Evolutionary conservation across 37 sponge, comb jelly and placozoan species (phyloP), one percentile per base, ranked within the genome.

Genomic region (Hexactinellida sp.): DNA sequence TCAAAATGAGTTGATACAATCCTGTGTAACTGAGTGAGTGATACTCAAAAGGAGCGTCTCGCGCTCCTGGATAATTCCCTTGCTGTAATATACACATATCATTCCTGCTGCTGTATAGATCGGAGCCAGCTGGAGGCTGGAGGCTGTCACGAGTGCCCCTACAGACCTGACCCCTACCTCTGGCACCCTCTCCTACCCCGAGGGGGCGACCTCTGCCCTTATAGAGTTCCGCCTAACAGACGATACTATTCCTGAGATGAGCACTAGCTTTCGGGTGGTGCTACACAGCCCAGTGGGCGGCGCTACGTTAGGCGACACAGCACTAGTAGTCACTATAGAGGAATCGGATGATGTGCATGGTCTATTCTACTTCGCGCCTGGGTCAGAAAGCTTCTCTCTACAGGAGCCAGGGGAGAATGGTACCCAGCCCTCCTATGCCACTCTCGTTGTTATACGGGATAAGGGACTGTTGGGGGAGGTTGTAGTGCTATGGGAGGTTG

Each of bases 401-500:
- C 84, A 84, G 36, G 84, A 37, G 23, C 84, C 32, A 19, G 38
- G 38, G 25, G 41, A 39, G 38, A 83, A 83, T 83, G 37, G 36
- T n/a, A 83, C 38, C 37, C 84, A 36, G 32, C 84, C 84, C 0
- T 38, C 39, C 84, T 38, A 16, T 36, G 96, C 88, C 0, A 88
- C 87, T 0, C 87, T 95, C 38, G 89, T 83, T 0, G 93, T 95
- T 23, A 1, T 37, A 32, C 90, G 96, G 39, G 38, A 83, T 0
- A 84, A 54, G 24, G 86, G 89, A n/a, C 30, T 54, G 30, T 87
- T 91, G 35, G 96, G 93, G 38, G 83, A 37, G 21, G 90, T 90
- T n/a, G 87, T 35, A 24, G 88, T 93, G 28, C 84, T 88, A 54
- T 95, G 96, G 96, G 89, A 86, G 63, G 89, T 95, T 16, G 55